Conservation (phyloP, 2,888 invertebrate species). For the Hypomecis punctinalis region DNA sequence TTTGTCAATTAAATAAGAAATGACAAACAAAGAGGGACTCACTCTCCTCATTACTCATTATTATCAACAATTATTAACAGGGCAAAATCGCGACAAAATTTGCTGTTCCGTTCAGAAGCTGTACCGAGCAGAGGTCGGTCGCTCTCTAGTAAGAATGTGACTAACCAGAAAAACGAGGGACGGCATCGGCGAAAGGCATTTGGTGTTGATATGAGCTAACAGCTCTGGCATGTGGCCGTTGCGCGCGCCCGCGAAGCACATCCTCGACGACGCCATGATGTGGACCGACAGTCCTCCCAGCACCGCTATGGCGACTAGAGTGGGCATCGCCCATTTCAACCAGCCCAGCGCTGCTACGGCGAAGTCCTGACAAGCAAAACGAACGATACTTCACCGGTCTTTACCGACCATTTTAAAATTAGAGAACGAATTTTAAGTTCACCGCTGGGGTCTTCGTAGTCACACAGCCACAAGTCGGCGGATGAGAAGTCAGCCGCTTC, state of each 20-base stretch:
- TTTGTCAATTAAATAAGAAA: too few species aligned
- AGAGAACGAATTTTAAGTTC: too few species aligned
- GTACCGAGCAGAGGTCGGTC: too few species aligned
- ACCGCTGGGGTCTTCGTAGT: too few species aligned
- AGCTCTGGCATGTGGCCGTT: slow-evolving; percentile 94
- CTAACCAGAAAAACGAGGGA: slow-evolving; percentile 92
- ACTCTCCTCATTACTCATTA: too few species aligned
- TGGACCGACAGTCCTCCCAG: slow-evolving; percentile 97
- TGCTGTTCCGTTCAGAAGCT: too few species aligned
- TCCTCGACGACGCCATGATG: slow-evolving; percentile 97
- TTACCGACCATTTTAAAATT: too few species aligned
- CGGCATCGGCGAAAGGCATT: slow-evolving; percentile 91
- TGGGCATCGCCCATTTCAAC: slow-evolving; percentile 93
- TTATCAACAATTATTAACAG: too few species aligned
- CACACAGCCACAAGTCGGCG: too few species aligned
- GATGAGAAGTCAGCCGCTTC: too few species aligned
- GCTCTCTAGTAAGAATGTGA: not conserved
- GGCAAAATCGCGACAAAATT: too few species aligned
- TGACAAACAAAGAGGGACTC: too few species aligned
- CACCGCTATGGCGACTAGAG: slow-evolving; percentile 96
- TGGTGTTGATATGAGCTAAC: slow-evolving; percentile 91
- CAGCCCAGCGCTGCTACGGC: slow-evolving; percentile 90
- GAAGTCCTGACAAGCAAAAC: slow-evolving; percentile 88
- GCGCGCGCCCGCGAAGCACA: slow-evolving; percentile 96
- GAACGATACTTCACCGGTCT: not conserved